Evolutionary conservation across 2,113 vertebrate genomes (phyloP), one percentile per base, ranked within the genome.

Genomic region (Gadus macrocephalus): DNA sequence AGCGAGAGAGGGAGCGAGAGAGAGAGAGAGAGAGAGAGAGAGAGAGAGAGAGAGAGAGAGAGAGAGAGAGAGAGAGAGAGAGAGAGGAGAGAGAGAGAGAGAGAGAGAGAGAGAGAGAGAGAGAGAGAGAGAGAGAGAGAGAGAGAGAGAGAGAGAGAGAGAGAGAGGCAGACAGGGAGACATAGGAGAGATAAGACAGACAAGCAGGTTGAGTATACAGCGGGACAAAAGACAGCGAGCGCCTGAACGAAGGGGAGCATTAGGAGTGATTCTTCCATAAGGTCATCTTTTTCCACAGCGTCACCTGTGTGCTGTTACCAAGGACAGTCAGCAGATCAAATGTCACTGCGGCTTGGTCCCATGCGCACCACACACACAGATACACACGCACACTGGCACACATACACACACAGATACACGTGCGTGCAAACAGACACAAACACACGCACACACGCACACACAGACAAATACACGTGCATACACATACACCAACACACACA

Each of bases 281-380:
- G 86, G 87, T 88, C 85, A 89, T 88, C 85, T 83, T 71, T 88
- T 90, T 89, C 86, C 80, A 0, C 62, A 56, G 49, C 72, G 76
- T 84, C 85, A 89, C 76, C 76, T 83, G 75, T 58, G 72, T 42
- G 11, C 64, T 67, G 63, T 64, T 78, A 71, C 71, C 61, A 78
- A 82, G 75, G 81, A 81, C 83, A 87, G 73, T 81, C 84, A 68
- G 81, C 83, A 83, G 83, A 87, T 88, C 71, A 90, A 90, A 91
- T 88, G 83, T 85, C 89, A 85, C 76, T 62, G 70, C 85, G 86
- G 82, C 82, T 81, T 74, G 86, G 86, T 11, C 66, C 62, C 59
- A 58, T 28, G 12, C 22, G n/a, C 27, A 3, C 53, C 49, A 8
- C n/a, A 55, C 0, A 20, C 63, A 67, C 25, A 9, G 27, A 49